Evolutionary conservation across 2,888 invertebrate species (phyloP).

Genomic region (Brachyopa scutellaris): DNA sequence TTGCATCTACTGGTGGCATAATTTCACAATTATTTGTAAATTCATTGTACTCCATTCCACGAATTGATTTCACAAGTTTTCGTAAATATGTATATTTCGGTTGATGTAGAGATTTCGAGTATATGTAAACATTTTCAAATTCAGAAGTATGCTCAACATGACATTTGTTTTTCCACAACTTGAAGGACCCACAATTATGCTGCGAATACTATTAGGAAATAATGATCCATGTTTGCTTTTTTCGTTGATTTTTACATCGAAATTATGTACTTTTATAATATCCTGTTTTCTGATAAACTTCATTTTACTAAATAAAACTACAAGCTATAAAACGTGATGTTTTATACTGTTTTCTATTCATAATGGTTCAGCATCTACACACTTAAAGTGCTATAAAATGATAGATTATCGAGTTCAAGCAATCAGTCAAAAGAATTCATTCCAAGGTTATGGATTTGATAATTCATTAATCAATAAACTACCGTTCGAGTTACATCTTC

Average conservation of each 20-base stretch:
- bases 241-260: not conserved
- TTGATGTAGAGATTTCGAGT: too few relatives aligned
- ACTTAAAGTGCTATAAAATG: not conserved
- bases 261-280: not conserved
- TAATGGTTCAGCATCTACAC: too few relatives aligned
- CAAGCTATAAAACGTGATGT: too few relatives aligned
- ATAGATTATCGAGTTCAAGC: not conserved
- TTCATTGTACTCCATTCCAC: constrained; percentile 35
- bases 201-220: not conserved
- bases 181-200: not conserved
- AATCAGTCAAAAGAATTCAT: not conserved
- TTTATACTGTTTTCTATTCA: too few relatives aligned
- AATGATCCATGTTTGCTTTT: constrained; percentile 2
- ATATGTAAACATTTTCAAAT: too few relatives aligned
- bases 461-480: constrained; percentile 70
- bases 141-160: too few relatives aligned
- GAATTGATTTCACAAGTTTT: too few relatives aligned
- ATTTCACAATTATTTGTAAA: constrained; percentile 48
- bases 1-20: constrained; percentile 7
- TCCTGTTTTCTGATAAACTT: not conserved
- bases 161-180: constrained; percentile 10
- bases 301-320: not conserved
- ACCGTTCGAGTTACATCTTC: constrained; percentile 73
- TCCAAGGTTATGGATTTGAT: constrained; percentile 25
- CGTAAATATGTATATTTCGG: too few relatives aligned